Base-by-base conservation (phyloP, 2,113 vertebrate genomes). In the Lipophrys pholis region DNA sequence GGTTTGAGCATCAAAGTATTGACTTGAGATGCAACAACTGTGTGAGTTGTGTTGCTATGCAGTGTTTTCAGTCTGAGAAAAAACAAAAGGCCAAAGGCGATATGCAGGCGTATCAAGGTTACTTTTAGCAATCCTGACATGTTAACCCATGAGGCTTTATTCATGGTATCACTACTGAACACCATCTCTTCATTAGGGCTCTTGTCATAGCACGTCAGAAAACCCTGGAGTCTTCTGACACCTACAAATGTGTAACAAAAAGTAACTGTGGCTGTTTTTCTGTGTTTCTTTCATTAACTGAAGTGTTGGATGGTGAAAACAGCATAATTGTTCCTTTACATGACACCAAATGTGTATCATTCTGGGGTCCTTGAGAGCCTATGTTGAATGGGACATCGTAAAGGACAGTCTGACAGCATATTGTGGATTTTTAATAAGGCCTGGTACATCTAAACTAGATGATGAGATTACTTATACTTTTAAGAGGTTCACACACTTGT, bases 381-480 rank as follows among this genome's bases (percentile, higher is more conserved):
- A 15, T 51, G 30, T 16, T 58, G n/a, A 62, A 46, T 45, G 50
- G 54, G 45, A 50, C 53, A 69, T 36, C 58, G 11, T 0, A 10
- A 69, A 62, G 69, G 51, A 73, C 42, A 65, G 8, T 60, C 55
- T 65, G 1, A 2, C 35, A 53, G 11, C 12, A 35, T 41, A 46
- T 46, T 41, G 48, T 45, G 8, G 49, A 38, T 69, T 67, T 69
- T 40, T 48, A 61, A 78, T 66, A 64, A 48, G 17, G 38, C 55
- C 6, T 1, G 1, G 6, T 49, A 42, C 5, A 40, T 21, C 11
- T 42, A 54, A 73, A 42, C 71, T 68, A 14, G 14, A 45, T 61
- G 38, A 77, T 86, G 62, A 52, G 14, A 76, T 79, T 63, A 71
- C 16, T 61, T 43, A 65, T 15, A 51, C 46, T 54, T 75, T 51